Evolutionary conservation across 2,797 vertebrate species (phyloP), one percentile per base, ranked within the genome.

Genomic region (Intellagama lesueurii): DNA sequence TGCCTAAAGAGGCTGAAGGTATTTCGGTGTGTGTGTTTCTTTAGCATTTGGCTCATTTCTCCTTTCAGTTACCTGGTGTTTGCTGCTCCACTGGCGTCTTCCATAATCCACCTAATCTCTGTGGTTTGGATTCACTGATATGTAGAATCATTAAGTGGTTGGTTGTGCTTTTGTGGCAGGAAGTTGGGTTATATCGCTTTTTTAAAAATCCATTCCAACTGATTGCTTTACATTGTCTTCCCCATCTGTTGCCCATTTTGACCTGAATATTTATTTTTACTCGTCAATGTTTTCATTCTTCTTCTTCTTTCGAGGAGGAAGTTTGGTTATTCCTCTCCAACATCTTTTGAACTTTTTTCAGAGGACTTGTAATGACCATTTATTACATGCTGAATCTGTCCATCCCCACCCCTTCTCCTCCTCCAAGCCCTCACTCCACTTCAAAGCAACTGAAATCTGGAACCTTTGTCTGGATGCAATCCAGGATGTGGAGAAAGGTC

Each of bases 281-380:
- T 60, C 16, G 69, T 35, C 47, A 72, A 32, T 49, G 1, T 75
- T 75, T 73, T 56, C 12, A 24, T 76, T 76, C 24, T 60, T 77
- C 1, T 47, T 22, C 12, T 16, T 73, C 35, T 44, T 44, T 40
- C 24, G 47, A 56, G 32, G 5, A 85, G 17, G 2, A 75, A 35
- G 49, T 76, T 85, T 75, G 72, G 69, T 86, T 93, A 19, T 47
- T 83, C 91, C 82, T 81, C 87, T 83, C 47, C 49, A 66, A 14
- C 60, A 44, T 52, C 68, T 52, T 32, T 47, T 47, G 12, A 32
- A 19, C 17, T 83, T 70, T 83, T 7, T 70, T 40, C 35, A 76
- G 73, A 77, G 1, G 28, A 44, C 16, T 77, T 77, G 44, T 49
- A 22, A 19, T 30, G 22, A 17, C 68, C 17, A n/a, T 52, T 44